phyloP scores from a whole-genome alignment of 2,888 invertebrate species.

The Lasioglossum villosulum region DNA sequence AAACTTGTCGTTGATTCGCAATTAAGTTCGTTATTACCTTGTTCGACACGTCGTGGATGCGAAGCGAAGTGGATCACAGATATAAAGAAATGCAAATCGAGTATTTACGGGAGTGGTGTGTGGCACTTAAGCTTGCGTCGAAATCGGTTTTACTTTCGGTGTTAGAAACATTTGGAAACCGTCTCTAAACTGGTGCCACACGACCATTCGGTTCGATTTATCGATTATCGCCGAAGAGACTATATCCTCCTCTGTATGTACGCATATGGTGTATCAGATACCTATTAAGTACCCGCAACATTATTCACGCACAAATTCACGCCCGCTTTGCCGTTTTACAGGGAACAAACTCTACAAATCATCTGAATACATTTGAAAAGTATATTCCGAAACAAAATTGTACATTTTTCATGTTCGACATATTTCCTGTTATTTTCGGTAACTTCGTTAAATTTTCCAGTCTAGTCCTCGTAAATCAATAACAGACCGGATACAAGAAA shows the following conservation, averaged over 20 bases:
- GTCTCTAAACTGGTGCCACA: neutral
- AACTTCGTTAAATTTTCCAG: neutral
- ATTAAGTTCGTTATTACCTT: neutral
- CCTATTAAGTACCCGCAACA: slow-evolving; percentile 5
- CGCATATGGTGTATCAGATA: slow-evolving; percentile 13
- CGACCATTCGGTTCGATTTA: slow-evolving; percentile 9
- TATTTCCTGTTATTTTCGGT: neutral
- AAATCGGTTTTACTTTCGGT: neutral
- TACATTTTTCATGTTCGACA: neutral
- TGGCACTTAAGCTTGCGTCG: neutral
- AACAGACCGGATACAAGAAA: neutral
- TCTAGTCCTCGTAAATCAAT: neutral
- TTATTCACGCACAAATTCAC: slow-evolving; percentile 8
- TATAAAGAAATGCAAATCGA: neutral
- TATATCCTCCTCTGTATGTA: neutral
- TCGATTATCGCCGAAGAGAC: slow-evolving; percentile 1
- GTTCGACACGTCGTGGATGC: neutral
- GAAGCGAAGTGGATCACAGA: neutral
- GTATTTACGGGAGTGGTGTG: neutral
- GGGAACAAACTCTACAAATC: neutral
- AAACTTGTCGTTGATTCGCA: too few species aligned
- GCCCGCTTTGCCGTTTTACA: neutral
- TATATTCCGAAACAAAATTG: neutral
- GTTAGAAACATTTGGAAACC: neutral
- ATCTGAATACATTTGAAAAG: neutral